Base-by-base conservation (phyloP, 2,113 vertebrate species). In the Gasterosteus aculeatus region DNA sequence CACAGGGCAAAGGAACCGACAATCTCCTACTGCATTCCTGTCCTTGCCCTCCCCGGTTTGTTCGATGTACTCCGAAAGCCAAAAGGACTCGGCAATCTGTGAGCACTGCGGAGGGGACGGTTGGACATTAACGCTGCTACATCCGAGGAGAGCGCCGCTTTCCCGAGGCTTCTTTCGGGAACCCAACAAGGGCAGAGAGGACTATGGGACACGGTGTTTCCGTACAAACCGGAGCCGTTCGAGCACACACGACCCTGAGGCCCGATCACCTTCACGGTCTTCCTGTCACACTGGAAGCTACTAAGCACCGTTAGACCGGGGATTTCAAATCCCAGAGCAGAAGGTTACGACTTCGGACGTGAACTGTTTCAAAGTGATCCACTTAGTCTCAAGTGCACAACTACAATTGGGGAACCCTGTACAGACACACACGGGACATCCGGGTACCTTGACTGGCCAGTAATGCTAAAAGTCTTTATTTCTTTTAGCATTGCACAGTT, bases 61-160 rank as follows among this genome's bases (percentile, higher is more conserved):
- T 78, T 75, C 16, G 35, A 49, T 81, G 67, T 5, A 22, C 78
- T 74, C 77, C 51, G 19, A 64, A n/a, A 82, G 60, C 61, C 75
- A 80, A 81, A 10, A 78, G 41, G 83, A 90, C 75, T 70, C 54
- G 38, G 44, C 39, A n/a, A 61, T 81, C 46, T 72, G 58, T 38
- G 77, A 77, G 77, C 82, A 70, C 80, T 69, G 76, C 75, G 60
- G 76, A 77, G 63, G 79, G 81, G 72, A 80, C 65, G 77, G 72
- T 47, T 70, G 86, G 80, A 86, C 79, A 77, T 58, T 71, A 83
- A 70, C 69, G 84, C 87, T 91, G 84, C 86, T 85, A 80, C 2
- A 31, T 70, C 69, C n/a, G 15, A 73, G 66, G 84, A 35, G 63
- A 72, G 10, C 14, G 44, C 10, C 42, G 19, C 31, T 58, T 61